Evolutionary conservation across 2,888 invertebrate genomes (phyloP).

Genomic region (Priapulus caudatus): DNA sequence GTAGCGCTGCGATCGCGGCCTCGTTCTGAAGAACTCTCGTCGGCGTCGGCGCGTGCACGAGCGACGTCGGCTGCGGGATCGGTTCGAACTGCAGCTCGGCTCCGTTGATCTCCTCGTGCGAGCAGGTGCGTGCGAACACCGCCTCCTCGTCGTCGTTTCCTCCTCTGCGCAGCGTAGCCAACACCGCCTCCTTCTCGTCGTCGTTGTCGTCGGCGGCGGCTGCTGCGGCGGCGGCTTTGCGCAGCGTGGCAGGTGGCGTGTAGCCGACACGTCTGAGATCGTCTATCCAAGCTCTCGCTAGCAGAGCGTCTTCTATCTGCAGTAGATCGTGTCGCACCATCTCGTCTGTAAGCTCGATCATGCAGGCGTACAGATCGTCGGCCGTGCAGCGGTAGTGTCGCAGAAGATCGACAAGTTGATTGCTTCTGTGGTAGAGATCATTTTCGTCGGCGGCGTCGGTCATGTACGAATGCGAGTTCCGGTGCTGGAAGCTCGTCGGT

Average conservation of each 20-base stretch:
- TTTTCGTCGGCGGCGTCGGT: conserved; percentile 23
- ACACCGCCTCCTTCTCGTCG: too few relatives aligned
- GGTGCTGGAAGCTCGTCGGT: conserved; percentile 22
- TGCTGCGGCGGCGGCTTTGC: too few relatives aligned
- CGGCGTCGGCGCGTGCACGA: neutral
- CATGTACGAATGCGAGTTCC: conserved; percentile 23
- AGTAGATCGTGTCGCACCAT: conserved; percentile 62
- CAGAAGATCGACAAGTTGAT: neutral
- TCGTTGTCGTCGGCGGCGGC: too few relatives aligned
- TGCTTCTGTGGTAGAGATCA: conserved; percentile 21
- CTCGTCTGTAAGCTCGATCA: conserved; percentile 53
- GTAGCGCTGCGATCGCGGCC: neutral
- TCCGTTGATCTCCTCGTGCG: neutral
- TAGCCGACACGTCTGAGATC: neutral
- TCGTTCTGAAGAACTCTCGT: neutral
- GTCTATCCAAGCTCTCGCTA: neutral
- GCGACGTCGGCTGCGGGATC: neutral
- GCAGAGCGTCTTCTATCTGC: conserved; percentile 48
- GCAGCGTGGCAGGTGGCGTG: neutral
- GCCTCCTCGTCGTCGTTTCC: too few relatives aligned
- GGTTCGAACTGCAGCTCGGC: neutral
- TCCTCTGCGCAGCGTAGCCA: too few relatives aligned
- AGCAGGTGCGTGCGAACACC: too few relatives aligned
- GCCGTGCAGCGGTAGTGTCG: neutral
- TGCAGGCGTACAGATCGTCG: neutral